phyloP scores from a whole-genome alignment of 2,797 vertebrate species.

The Labroides dimidiatus region DNA sequence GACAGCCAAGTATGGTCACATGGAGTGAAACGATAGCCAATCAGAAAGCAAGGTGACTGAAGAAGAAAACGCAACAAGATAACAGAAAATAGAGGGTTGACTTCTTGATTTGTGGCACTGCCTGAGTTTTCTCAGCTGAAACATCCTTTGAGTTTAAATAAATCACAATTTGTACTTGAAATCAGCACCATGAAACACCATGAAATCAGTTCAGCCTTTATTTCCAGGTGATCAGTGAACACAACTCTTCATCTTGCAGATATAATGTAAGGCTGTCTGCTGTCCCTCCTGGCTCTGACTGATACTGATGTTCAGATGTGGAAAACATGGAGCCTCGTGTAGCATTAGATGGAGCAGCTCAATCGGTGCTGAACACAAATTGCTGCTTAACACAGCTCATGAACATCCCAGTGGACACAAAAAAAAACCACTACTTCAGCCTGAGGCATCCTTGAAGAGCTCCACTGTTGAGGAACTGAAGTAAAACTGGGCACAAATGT shows the following conservation, averaged over 20 bases:
- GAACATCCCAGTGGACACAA: constrained; percentile 48
- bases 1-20: no score
- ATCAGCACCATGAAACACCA: background rate
- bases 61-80: no score
- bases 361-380: constrained; percentile 38
- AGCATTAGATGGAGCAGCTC: constrained; percentile 30
- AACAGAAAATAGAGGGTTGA: no score
- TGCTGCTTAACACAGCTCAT: constrained; percentile 53
- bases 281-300: background rate
- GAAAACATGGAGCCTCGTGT: background rate
- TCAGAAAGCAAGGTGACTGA: no score
- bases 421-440: constrained; percentile 47
- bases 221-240: background rate
- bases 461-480: constrained; percentile 40
- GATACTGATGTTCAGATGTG: constrained; percentile 2
- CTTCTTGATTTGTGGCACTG: no score
- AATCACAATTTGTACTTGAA: no score
- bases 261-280: background rate
- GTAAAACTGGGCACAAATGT: constrained; percentile 39
- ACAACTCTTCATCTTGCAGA: background rate
- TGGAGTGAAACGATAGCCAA: no score
- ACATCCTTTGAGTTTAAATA: no score
- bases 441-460: constrained; percentile 54
- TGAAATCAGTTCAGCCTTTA: no score
- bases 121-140: no score